A percentile compares a stretch with the other conserved stretches of the same genome.
Conservation (phyloP, 2,113 vertebrate species). For the Phylloscopus trochilus region DNA sequence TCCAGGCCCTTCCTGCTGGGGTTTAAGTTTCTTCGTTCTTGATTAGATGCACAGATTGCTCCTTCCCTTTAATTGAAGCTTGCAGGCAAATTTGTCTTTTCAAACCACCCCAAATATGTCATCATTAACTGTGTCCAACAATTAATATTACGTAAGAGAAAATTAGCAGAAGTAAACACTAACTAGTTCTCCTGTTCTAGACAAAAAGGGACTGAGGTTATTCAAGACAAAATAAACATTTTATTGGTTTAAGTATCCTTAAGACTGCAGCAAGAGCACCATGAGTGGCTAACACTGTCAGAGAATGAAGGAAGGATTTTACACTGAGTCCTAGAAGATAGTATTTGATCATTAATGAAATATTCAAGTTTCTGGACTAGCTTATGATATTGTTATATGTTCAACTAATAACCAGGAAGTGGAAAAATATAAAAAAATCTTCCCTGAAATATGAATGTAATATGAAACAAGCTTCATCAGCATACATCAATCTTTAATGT, state of each 20-base stretch:
- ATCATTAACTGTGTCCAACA: not conserved
- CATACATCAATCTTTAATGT: not conserved
- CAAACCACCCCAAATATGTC: not conserved
- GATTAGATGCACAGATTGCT: not conserved
- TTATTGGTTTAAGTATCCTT: not conserved
- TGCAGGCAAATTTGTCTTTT: not conserved
- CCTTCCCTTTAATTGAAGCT: not conserved
- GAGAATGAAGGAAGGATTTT: not conserved
- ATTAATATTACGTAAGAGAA: not conserved
- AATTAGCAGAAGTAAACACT: not conserved
- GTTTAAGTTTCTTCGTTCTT: not conserved
- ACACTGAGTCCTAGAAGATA: not conserved
- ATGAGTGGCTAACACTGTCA: not conserved
- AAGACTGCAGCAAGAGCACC: not conserved
- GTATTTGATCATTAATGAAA: not conserved
- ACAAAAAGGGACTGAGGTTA: not conserved
- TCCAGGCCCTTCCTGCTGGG: not conserved
- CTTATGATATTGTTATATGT: not conserved
- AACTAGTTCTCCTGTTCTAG: not conserved
- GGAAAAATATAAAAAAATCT: not conserved
- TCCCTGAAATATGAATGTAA: not conserved
- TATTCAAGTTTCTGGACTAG: not conserved
- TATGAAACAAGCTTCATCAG: not conserved
- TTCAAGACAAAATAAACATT: not conserved
- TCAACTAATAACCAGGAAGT: not conserved